Evolutionary conservation across 1,140 invertebrate genomes (phyloP), one percentile per base, ranked within the genome.

Genomic region (Pinna nobilis): DNA sequence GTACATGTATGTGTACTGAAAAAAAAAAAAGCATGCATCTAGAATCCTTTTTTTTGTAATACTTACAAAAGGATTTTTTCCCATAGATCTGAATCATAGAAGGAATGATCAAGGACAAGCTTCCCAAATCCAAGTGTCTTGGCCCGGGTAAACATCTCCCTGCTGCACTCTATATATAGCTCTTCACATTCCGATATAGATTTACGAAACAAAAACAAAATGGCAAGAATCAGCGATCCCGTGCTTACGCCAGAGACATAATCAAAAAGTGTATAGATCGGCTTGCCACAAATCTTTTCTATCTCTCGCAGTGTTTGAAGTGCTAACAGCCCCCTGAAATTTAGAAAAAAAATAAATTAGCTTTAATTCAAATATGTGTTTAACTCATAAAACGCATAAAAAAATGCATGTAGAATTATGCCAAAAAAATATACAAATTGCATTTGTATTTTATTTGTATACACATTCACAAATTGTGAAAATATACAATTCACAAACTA

Each of bases 201-300:
- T 51, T 91, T 88, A 77, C 89, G 90, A 55, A 84, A 87, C 18
- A 84, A 74, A 49, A 86, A 88, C 3, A 89, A 59, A 47, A 91
- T 70, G n/a, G 82, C 78, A 23, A 88, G 87, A 15, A 91, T 80
- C 20, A 91, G 84, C 9, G 89, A 83, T 9, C 96, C 96, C 3
- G 96, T 97, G 84, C 95, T 96, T 15, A 98, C 96, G 9, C 97
- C 97, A 84, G 95, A 95, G 78, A 98, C 94, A 73, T 94, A 94
- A 89, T 98, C 97, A 90, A 98, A 98, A 33, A 92, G 76, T 73
- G 92, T 86, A 74, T 90, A 81, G 18, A 92, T 87, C 23, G 85
- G 87, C 77, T 92, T 91, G 1, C 93, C 93, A 28, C 72, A 80
- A 9, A 55, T 41, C 41, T 74, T 67, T 89, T 97, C 95, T 15